Evolutionary conservation across 2,888 invertebrate genomes (phyloP), one percentile per base, ranked within the genome.

Genomic region (Tinea semifulvella): DNA sequence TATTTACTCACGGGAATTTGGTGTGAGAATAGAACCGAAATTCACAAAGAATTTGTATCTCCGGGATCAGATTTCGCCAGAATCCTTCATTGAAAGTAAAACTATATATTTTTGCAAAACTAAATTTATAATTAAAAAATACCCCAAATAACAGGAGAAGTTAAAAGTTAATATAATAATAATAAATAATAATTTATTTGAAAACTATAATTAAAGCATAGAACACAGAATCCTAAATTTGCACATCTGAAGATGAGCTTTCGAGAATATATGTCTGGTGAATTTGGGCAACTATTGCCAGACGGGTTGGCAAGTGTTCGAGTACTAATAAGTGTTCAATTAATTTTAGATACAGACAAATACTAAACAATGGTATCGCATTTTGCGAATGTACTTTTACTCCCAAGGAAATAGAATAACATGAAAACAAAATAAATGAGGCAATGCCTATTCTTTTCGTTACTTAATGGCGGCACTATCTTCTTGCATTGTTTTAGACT

Each of bases 371-470:
- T 68, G 53, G 59, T 47, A 50, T 55, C 51, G 56, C 60, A 63
- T 67, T 68, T 61, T 57, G 61, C 59, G 48, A 63, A 63, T 61
- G 13, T 31, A 31, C 31, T 31, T 31, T 31, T 31, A 31, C 31
- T 31, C 63, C 59, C 66, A 67, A 68, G 63, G 64, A 71, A 71
- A 61, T 57, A 55, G 55, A 55, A 57, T 56, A 55, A 60, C 56
- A 59, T 53, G 54, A 60, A 61, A 71, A 70, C 65, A 46, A 68
- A 69, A 70, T 68, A 69, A 60, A 60, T 76, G 68, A 71, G 55
- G 77, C 72, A 76, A 77, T 69, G 65, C 65, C 69, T 65, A 68
- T 73, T 75, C 67, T 73, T 72, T 62, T 65, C 58, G 65, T 62
- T 62, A 56, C 65, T 58, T 66, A 69, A 73, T 65, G 31, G 20